phyloP scores from a whole-genome alignment of 2,797 vertebrate species.

The Onychomys leucogaster region DNA sequence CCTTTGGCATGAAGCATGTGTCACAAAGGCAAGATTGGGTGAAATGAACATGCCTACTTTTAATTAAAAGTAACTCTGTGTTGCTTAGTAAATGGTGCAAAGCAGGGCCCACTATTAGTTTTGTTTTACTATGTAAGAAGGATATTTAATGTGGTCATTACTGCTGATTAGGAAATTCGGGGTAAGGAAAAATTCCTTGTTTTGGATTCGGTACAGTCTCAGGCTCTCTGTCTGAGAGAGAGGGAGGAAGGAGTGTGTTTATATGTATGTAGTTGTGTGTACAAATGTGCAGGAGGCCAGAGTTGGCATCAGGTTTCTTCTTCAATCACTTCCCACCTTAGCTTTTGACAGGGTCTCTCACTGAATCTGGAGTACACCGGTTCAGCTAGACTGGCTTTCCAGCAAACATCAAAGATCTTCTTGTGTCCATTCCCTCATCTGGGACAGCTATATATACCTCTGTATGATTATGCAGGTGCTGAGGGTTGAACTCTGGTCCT shows the following conservation, averaged over 20 bases:
- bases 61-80: conserved; percentile 24
- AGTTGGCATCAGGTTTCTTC: neutral
- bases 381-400: neutral
- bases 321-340: neutral
- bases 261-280: neutral
- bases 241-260: neutral
- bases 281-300: neutral
- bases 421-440: too few relatives aligned
- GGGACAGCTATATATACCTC: neutral
- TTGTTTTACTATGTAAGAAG: neutral
- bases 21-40: neutral
- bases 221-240: neutral
- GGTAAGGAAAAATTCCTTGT: neutral
- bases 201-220: neutral
- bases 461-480: neutral
- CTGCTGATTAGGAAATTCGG: conserved; percentile 28
- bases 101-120: neutral
- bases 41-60: neutral
- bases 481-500: neutral
- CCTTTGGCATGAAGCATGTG: neutral
- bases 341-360: neutral
- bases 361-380: neutral
- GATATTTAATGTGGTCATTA: conserved; percentile 26
- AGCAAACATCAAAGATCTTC: neutral
- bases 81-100: conserved; percentile 16